These are phyloP conservation scores for Oreotrochilus melanogaster DNA, from an alignment of 2,113 vertebrate species.

Conservation along the genomic window DNA sequence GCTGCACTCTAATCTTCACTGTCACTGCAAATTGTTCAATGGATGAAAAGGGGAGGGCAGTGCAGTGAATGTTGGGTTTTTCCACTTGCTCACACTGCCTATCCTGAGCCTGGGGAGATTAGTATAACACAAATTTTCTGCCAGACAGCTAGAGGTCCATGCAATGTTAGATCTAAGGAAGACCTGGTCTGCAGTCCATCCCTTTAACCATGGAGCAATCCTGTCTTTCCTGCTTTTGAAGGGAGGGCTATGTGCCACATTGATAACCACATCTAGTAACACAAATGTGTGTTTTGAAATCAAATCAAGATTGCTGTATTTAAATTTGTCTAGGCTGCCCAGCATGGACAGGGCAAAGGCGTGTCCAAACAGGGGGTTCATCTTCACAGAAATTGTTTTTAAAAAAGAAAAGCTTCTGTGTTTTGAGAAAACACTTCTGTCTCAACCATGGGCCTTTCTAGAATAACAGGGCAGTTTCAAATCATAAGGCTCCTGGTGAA, in stretches of 20 bases:
- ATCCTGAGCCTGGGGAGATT: neutral
- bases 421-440: neutral
- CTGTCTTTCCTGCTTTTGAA: neutral
- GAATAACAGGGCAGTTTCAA: neutral
- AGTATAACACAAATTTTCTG: neutral
- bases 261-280: neutral
- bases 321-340: neutral
- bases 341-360: neutral
- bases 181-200: neutral
- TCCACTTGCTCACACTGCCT: constrained; percentile 14
- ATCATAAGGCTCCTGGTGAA: neutral
- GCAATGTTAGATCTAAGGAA: neutral
- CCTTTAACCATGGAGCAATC: neutral
- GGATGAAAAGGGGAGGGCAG: constrained; percentile 13
- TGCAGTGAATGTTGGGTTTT: neutral
- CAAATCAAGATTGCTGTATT: neutral
- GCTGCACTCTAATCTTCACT: constrained; percentile 1
- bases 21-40: constrained; percentile 2
- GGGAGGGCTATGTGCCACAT: neutral
- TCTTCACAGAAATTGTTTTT: neutral
- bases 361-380: neutral
- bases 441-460: neutral
- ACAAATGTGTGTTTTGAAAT: neutral
- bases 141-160: neutral
- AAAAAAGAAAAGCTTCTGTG: neutral